Percentiles rank a stretch among this genome's conserved stretches.
phyloP scores from a whole-genome alignment of 2,888 invertebrate species.

The Caenorhabditis parvicauda region DNA sequence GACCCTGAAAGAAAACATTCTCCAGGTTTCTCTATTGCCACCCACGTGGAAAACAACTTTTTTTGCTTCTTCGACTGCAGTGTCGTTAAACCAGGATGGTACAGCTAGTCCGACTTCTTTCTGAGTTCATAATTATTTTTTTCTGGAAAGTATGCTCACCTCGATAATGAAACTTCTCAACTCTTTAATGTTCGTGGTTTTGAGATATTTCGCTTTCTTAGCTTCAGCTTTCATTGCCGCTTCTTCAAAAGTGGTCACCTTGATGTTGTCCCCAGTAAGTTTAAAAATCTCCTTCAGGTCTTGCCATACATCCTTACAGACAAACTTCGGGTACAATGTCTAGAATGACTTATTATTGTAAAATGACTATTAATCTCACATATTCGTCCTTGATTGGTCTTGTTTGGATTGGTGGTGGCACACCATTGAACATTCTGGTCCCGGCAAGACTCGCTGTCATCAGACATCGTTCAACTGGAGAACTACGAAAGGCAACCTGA shows the following conservation, averaged over 20 bases:
- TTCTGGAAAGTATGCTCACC: too few species aligned
- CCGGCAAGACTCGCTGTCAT: slow-evolving; percentile 23
- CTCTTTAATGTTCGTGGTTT: too few species aligned
- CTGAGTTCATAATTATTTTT: too few species aligned
- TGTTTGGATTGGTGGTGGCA: slow-evolving; percentile 19
- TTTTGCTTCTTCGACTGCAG: slow-evolving; percentile 26
- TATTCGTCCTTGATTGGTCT: slow-evolving; percentile 10
- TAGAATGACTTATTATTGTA: too few species aligned
- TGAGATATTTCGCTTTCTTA: background rate
- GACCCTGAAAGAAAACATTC: too few species aligned
- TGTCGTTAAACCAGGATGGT: slow-evolving; percentile 31
- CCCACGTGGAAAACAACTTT: slow-evolving; percentile 10
- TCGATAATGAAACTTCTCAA: too few species aligned
- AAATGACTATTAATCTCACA: slow-evolving; percentile 8
- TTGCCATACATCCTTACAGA: too few species aligned
- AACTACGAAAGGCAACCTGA: slow-evolving; percentile 26
- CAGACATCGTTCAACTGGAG: slow-evolving; percentile 23
- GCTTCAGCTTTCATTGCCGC: background rate
- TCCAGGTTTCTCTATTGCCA: too few species aligned
- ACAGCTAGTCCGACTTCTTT: slow-evolving; percentile 31
- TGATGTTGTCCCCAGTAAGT: too few species aligned
- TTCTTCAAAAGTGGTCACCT: too few species aligned
- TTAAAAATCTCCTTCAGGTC: too few species aligned
- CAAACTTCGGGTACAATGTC: too few species aligned
- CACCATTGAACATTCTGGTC: slow-evolving; percentile 16